These are phyloP conservation scores for Brachyistius frenatus DNA, from an alignment of 2,113 vertebrate genomes.

Conservation along the genomic window DNA sequence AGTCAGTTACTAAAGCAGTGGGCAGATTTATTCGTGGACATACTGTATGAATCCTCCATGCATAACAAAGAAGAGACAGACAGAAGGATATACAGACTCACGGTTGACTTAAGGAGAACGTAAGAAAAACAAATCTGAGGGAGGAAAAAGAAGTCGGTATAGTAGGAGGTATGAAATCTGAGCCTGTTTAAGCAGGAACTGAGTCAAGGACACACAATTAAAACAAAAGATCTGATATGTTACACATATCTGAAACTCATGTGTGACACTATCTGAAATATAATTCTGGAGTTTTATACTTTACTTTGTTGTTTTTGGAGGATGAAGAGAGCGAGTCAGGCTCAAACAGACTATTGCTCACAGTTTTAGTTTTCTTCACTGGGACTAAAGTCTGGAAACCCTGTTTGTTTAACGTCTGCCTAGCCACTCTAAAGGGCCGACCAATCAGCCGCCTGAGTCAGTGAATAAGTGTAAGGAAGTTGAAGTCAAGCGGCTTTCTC, in stretches of 20 bases:
- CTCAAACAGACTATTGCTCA: too few species aligned
- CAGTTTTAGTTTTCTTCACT: too few species aligned
- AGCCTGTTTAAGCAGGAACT: conserved; percentile 15
- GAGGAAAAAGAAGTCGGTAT: conserved; percentile 26
- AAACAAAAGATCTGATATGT: background rate
- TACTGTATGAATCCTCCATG: background rate
- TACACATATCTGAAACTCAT: too few species aligned
- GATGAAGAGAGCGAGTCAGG: background rate
- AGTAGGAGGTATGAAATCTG: conserved; percentile 12
- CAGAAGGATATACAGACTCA: background rate
- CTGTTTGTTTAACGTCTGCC: too few species aligned
- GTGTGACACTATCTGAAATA: conserved; percentile 5
- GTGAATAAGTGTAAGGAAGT: too few species aligned
- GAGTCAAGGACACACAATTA: background rate
- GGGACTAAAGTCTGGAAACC: too few species aligned
- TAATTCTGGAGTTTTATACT: background rate
- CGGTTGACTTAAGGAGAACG: conserved; percentile 13
- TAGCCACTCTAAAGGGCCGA: too few species aligned
- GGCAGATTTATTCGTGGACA: background rate
- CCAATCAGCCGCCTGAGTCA: too few species aligned
- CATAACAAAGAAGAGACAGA: background rate
- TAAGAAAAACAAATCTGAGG: conserved; percentile 22
- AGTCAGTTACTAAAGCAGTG: background rate
- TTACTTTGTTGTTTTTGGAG: background rate
- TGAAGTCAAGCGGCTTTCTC: too few species aligned